Conservation (phyloP, 2,797 vertebrate genomes). For the Pseudocheirus occidentalis region DNA sequence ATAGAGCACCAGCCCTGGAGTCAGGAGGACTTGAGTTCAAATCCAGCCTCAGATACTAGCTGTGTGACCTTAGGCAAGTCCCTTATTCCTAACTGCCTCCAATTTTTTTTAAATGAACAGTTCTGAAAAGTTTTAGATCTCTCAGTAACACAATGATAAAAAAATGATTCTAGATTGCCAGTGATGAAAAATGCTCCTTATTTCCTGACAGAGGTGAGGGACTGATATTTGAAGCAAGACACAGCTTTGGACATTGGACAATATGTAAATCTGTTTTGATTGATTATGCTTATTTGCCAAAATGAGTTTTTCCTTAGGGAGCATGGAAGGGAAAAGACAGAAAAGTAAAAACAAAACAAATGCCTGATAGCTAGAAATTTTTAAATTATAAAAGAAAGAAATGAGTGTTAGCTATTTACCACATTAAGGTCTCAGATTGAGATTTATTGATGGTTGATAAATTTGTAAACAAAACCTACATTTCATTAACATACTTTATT, state of each 20-base stretch:
- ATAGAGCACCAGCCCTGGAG: neutral
- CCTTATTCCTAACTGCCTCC: neutral
- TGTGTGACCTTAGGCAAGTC: neutral
- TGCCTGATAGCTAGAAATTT: neutral
- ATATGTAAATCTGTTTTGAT: neutral
- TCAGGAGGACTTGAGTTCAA: neutral
- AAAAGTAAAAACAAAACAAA: neutral
- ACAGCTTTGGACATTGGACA: neutral
- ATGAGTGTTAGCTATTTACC: neutral
- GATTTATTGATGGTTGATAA: conserved; percentile 4
- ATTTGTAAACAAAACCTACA: neutral
- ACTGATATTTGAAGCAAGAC: neutral
- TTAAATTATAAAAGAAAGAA: conserved; percentile 21
- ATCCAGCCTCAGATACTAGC: neutral
- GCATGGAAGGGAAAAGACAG: neutral
- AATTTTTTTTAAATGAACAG: neutral
- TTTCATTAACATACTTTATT: conserved; percentile 42
- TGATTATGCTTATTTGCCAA: neutral
- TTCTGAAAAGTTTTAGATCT: neutral
- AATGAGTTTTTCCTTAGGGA: neutral
- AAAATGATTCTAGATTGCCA: neutral
- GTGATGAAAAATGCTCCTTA: neutral
- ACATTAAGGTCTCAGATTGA: neutral
- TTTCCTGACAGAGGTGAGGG: neutral
- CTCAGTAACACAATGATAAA: neutral